Evolutionary conservation across 2,113 vertebrate genomes (phyloP).

Genomic region (Xenopus laevis): DNA sequence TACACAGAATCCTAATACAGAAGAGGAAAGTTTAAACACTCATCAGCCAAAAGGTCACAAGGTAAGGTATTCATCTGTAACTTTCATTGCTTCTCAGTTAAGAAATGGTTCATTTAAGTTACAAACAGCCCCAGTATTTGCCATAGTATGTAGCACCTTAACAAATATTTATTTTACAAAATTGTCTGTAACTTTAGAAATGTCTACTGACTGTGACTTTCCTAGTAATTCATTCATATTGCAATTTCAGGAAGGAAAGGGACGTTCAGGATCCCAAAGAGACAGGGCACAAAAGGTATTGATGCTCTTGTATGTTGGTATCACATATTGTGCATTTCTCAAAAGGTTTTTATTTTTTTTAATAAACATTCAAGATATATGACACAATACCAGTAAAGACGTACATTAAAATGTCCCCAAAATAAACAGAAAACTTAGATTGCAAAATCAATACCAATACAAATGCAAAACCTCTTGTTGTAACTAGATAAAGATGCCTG

Average conservation of each 20-base stretch:
- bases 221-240: not conserved
- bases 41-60: constrained; percentile 26
- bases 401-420: no score
- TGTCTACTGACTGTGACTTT: not conserved
- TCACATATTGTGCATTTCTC: no score
- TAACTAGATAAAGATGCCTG: no score
- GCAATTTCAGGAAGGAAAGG: constrained; percentile 56
- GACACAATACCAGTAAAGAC: no score
- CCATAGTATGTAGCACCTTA: not conserved
- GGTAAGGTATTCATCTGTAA: constrained; percentile 27
- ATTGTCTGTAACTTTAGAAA: not conserved
- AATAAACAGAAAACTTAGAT: no score
- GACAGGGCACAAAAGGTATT: constrained; percentile 57
- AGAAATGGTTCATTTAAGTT: not conserved
- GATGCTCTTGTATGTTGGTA: no score
- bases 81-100: no score
- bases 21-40: not conserved
- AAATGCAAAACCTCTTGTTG: no score
- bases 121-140: not conserved
- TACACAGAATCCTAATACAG: constrained; percentile 31
- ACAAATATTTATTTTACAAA: no score
- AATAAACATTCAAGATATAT: no score
- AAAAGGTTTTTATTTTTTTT: constrained; percentile 50
- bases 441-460: no score
- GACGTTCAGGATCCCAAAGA: constrained; percentile 50